Base-by-base conservation (phyloP, 2,888 invertebrate genomes). In the Stenichneumon culpator region DNA sequence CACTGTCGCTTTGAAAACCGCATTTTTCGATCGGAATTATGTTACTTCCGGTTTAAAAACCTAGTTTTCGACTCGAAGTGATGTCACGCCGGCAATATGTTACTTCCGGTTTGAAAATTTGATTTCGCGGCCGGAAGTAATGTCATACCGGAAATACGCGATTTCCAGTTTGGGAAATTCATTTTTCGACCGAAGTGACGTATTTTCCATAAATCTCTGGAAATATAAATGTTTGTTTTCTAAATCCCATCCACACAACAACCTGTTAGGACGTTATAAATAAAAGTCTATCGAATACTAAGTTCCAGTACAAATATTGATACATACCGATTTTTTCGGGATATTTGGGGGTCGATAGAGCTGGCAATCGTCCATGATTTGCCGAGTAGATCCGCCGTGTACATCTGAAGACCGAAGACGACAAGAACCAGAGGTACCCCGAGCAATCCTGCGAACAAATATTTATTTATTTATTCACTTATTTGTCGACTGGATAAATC, bases 321-420 rank as follows among this genome's bases (percentile, higher is more conserved):
- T 44, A 67, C 85, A 84, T 90, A 95, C 95, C 95, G 94, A 92
- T 92, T 95, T 95, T 94, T 96, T 95, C 90, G 95, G 93, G 89
- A 90, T 85, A 97, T 96, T n/a, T 95, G 94, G 0, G 97, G 97
- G 87, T 96, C 95, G 82, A 97, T 94, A 83, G 96, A 94, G 92
- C 97, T 96, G 0, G 98, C 97, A 69, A 98, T 96, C 0, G 96
- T 94, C 98, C 98, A 98, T 92, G 97, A 96, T 89, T 96, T 95
- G 0, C 98, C 97, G 22, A 98, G 95, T 54, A 98, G 94, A 47
- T 96, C 95, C 0, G 98, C 98, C 0, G 98, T 98, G 92, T 98
- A 98, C 73, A 97, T 95, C 95, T 98, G 97, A 68, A 97, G 93
- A 0, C 95, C 94, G 85, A 97, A 95, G 63, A 97, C 96, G 2